Conservation (phyloP, 2,797 vertebrate genomes). For the Argya squamiceps region DNA sequence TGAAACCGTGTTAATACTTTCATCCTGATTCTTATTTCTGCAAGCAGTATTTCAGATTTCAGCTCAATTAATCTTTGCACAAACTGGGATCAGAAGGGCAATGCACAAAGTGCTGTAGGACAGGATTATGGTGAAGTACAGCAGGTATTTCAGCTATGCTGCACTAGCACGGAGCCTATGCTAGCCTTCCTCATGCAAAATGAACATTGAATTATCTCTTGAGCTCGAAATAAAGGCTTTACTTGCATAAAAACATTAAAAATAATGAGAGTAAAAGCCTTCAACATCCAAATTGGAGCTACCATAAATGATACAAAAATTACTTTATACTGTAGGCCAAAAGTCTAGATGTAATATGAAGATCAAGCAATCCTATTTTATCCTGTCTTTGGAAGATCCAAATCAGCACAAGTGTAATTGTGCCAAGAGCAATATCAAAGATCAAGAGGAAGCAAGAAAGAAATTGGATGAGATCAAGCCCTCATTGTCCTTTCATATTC, state of each 20-base stretch:
- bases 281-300: not conserved
- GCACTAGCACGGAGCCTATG: not conserved
- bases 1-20: not conserved
- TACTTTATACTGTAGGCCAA: not conserved
- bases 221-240: fast-evolving
- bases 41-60: not conserved
- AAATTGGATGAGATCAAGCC: not conserved
- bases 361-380: not conserved
- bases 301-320: not conserved
- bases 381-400: not conserved
- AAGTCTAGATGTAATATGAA: not conserved
- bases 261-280: not conserved
- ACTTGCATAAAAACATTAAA: not conserved
- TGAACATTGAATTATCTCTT: not conserved
- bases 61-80: not conserved
- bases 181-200: not conserved
- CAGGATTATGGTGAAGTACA: not conserved
- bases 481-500: not conserved
- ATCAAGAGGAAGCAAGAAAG: not conserved
- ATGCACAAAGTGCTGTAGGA: not conserved
- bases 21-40: not conserved
- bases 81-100: not conserved
- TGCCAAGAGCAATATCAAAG: not conserved
- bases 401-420: not conserved
- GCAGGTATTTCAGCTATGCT: not conserved